Base-by-base conservation (phyloP, 1,140 invertebrate species). In the Eciton burchellii region DNA sequence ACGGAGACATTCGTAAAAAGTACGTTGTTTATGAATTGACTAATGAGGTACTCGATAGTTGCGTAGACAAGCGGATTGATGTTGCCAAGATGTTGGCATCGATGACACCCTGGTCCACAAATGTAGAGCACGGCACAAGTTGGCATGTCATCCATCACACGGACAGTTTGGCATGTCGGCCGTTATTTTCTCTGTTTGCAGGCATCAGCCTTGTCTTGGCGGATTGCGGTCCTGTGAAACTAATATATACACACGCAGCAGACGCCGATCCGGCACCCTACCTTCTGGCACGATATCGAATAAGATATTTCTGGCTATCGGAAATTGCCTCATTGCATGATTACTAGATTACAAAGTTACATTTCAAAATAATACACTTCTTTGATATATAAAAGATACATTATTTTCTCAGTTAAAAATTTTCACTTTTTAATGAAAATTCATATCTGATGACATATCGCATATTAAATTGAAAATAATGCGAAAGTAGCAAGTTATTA, bases 171-270 rank as follows among this genome's bases (percentile, higher is more conserved):
- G 89, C 88, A 89, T 90, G 85, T 83, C 88, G 83, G 85, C 91
- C 88, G 86, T 85, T 86, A 89, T 89, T 89, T 88, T 88, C 88
- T 76, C 59, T 76, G 59, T 90, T 88, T 85, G 86, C 89, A 91
- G 91, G 90, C 92, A 88, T 93, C 92, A 91, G 91, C 91, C 90
- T 91, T 92, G 89, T 90, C 90, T 89, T 87, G 88, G 62, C 73
- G 86, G 86, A 91, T 89, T 88, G 89, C 74, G 88, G 89, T 93
- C 93, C 93, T 94, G 93, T 94, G 93, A 94, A 94, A 94, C 93
- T 94, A 94, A 94, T 91, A 94, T 90, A 94, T 94, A 94, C 93
- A 94, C 93, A 93, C 93, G 93, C 93, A 94, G 91, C 93, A 92
- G 91, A 93, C 93, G 93, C 93, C 90, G 92, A 93, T 88, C 91